Conservation (phyloP, 2,888 invertebrate genomes). For the Chelonus formosanus region DNA sequence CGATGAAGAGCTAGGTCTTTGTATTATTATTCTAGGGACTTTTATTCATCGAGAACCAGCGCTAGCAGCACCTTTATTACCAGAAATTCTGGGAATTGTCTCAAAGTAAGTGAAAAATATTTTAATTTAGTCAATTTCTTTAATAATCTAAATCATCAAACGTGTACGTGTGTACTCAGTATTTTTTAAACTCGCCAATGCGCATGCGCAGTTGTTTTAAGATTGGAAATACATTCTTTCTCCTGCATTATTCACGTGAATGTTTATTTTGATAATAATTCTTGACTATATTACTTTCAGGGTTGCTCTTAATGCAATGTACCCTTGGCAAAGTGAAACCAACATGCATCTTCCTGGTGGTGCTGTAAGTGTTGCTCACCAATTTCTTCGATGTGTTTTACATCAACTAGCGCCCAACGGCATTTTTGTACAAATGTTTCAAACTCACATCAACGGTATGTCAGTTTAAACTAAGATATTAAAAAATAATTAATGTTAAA, state of each 20-base stretch:
- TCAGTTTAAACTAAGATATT: constrained; percentile 23
- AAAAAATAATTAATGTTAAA: not conserved
- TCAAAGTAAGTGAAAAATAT: constrained; percentile 83
- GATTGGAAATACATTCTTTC: too few species aligned
- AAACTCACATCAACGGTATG: constrained; percentile 84
- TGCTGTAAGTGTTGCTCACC: constrained; percentile 94
- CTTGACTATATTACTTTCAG: constrained; percentile 61
- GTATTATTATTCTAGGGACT: constrained; percentile 92
- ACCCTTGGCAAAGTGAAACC: constrained; percentile 89
- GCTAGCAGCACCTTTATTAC: constrained; percentile 91
- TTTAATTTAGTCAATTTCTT: too few species aligned
- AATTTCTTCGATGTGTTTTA: constrained; percentile 94
- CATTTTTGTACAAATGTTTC: constrained; percentile 94
- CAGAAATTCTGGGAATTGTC: constrained; percentile 88
- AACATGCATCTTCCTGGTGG: constrained; percentile 92
- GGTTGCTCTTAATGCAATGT: constrained; percentile 79
- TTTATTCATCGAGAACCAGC: constrained; percentile 96
- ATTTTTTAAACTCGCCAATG: too few species aligned
- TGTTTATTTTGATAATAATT: not conserved
- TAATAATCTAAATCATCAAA: too few species aligned
- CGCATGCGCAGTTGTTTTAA: too few species aligned
- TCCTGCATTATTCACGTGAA: too few species aligned
- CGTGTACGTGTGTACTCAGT: too few species aligned
- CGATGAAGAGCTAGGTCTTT: constrained; percentile 94
- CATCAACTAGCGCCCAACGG: constrained; percentile 98